phyloP scores from a whole-genome alignment of 2,797 vertebrate genomes.

The Sebastes trivittatus region DNA sequence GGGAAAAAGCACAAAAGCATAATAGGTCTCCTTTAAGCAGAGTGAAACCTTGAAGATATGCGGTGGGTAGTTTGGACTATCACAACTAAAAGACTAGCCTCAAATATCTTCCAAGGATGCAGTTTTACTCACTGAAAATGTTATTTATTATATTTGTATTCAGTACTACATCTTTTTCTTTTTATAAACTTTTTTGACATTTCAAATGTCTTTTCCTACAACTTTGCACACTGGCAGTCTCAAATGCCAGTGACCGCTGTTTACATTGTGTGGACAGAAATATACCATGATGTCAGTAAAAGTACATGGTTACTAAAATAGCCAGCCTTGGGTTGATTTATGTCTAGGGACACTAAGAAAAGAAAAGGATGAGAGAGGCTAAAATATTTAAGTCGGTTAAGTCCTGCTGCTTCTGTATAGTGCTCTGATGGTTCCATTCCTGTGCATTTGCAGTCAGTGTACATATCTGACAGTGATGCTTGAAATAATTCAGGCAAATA shows the following conservation, averaged over 20 bases:
- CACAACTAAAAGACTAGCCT: conserved; percentile 3
- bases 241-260: conserved; percentile 12
- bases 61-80: neutral
- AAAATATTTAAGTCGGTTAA: neutral
- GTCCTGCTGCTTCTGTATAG: neutral
- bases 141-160: neutral
- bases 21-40: neutral
- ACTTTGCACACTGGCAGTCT: neutral
- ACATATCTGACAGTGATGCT: neutral
- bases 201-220: neutral
- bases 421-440: neutral
- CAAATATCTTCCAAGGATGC: neutral
- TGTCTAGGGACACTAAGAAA: neutral
- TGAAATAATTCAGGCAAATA: neutral
- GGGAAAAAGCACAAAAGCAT: neutral
- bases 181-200: neutral
- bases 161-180: neutral
- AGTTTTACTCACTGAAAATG: conserved; percentile 12
- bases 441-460: neutral
- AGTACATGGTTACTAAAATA: conserved; percentile 31
- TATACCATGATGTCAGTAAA: conserved; percentile 27
- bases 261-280: conserved; percentile 25
- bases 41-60: conserved; percentile 8
- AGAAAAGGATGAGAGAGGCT: neutral
- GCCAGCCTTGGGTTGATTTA: conserved; percentile 6